These are phyloP conservation scores for Diaprepes abbreviatus DNA, from an alignment of 2,888 invertebrate genomes.

Conservation along the genomic window DNA sequence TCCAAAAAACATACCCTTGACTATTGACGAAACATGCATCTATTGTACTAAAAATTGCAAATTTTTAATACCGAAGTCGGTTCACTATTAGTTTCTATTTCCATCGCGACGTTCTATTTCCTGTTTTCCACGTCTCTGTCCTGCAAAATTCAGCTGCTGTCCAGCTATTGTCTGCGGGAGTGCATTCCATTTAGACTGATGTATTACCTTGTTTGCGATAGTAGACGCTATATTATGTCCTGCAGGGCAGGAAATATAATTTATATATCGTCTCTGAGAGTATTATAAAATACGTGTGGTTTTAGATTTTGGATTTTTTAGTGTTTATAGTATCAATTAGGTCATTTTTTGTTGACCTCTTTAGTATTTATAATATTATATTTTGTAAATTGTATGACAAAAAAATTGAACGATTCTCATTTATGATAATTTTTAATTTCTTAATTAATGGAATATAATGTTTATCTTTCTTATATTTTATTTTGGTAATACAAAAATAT, in stretches of 20 bases:
- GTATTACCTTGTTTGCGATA: conserved; percentile 34
- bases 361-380: too few species aligned
- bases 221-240: conserved; percentile 14
- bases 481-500: too few species aligned
- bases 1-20: too few species aligned
- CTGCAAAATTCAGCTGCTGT: conserved; percentile 28
- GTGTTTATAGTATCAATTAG: too few species aligned
- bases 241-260: background rate
- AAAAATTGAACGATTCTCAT: too few species aligned
- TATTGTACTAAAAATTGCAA: background rate
- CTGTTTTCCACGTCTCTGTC: conserved; percentile 26
- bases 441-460: too few species aligned
- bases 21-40: background rate
- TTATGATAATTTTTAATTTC: too few species aligned
- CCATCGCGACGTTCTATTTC: conserved; percentile 29
- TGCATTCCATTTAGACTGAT: conserved; percentile 33
- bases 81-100: conserved; percentile 28
- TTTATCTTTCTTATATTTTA: too few species aligned
- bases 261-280: background rate
- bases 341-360: too few species aligned
- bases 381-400: too few species aligned
- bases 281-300: background rate
- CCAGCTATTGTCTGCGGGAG: conserved; percentile 32
- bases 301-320: too few species aligned
- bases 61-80: conserved; percentile 15